Conservation (phyloP, 2,797 vertebrate genomes). For the Delichon dasypus region DNA sequence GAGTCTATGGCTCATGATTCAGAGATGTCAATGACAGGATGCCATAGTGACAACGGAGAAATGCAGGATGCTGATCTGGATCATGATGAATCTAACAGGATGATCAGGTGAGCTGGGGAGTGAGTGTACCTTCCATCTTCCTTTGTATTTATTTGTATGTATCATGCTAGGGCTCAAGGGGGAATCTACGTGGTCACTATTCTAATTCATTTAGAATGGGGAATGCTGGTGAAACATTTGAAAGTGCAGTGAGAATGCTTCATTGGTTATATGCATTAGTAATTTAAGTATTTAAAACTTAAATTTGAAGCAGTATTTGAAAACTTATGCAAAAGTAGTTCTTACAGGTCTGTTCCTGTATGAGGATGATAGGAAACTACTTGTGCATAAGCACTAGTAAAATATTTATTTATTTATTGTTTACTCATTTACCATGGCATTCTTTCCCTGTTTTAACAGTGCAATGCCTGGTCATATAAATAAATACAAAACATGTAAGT, state of each 20-base stretch:
- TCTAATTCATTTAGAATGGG: neutral
- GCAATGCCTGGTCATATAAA: neutral
- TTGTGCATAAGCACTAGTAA: neutral
- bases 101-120: conserved; percentile 85
- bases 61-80: conserved; percentile 86
- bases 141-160: neutral
- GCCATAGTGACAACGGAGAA: conserved; percentile 83
- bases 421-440: neutral
- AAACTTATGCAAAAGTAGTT: neutral
- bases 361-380: neutral
- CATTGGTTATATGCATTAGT: neutral
- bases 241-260: neutral
- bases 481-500: neutral
- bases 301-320: neutral
- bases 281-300: neutral
- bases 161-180: neutral
- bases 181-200: neutral
- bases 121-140: neutral
- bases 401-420: neutral
- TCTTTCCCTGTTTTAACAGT: neutral
- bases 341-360: neutral
- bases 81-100: conserved; percentile 88
- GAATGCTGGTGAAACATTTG: neutral
- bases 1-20: conserved; percentile 85
- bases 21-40: conserved; percentile 79